Evolutionary conservation across 2,888 invertebrate genomes (phyloP).

Genomic region (Nemoura dubitans): DNA sequence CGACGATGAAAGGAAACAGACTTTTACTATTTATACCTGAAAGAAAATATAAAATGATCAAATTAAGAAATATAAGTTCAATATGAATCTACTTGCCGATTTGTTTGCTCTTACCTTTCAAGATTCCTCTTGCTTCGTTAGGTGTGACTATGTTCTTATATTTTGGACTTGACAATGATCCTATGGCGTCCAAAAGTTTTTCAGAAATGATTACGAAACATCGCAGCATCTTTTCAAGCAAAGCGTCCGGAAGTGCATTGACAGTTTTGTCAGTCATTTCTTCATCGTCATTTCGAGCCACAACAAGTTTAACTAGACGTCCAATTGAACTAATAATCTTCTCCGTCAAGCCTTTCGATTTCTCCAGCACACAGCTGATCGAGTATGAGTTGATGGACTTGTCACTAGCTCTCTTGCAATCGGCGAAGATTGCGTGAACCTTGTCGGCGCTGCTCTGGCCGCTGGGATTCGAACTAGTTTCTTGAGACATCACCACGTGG

Average conservation of each 20-base stretch:
- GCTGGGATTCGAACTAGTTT: no score
- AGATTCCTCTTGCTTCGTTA: no score
- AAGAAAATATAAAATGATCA: neutral
- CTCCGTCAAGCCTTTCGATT: neutral
- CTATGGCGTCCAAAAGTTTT: neutral
- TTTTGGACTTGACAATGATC: no score
- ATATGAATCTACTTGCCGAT: no score
- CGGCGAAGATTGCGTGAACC: neutral
- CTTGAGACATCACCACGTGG: neutral
- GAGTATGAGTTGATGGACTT: neutral
- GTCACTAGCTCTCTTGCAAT: neutral
- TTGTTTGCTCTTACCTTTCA: no score
- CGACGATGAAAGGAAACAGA: slow-evolving; percentile 50
- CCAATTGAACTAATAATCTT: neutral
- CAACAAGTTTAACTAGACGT: neutral
- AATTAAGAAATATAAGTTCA: no score
- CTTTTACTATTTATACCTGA: slow-evolving; percentile 21
- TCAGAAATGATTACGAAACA: neutral
- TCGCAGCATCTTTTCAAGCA: neutral
- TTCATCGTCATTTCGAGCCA: neutral
- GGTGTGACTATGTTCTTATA: no score
- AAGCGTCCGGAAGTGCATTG: neutral
- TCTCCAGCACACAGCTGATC: neutral
- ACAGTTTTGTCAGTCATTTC: neutral
- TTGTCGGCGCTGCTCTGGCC: neutral